Percentiles rank a stretch among this genome's conserved stretches.
phyloP scores from a whole-genome alignment of 1,140 invertebrate species.

The Drosophila dunni region DNA sequence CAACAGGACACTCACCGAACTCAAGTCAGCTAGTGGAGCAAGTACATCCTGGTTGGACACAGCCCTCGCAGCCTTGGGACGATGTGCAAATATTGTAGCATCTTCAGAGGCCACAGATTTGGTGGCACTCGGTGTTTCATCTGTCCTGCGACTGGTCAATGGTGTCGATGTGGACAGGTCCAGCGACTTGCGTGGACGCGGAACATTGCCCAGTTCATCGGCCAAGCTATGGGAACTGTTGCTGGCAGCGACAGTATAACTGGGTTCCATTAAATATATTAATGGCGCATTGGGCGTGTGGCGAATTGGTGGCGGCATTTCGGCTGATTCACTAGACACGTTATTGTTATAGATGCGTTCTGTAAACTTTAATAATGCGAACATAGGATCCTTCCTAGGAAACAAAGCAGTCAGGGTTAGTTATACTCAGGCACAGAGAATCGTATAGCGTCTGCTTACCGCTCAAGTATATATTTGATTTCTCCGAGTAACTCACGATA shows the following conservation, averaged over 20 bases:
- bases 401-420: not conserved
- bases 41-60: not conserved
- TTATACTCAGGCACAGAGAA: not conserved
- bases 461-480: slow-evolving; percentile 43
- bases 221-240: slow-evolving; percentile 15
- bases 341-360: slow-evolving; percentile 52
- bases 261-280: slow-evolving; percentile 1
- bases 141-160: slow-evolving; percentile 42
- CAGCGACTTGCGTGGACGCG: slow-evolving; percentile 29
- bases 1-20: slow-evolving; percentile 43
- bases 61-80: not conserved
- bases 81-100: not conserved
- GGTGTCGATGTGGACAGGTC: slow-evolving; percentile 71
- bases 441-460: slow-evolving; percentile 34
- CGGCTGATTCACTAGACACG: slow-evolving; percentile 3
- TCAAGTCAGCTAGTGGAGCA: slow-evolving; percentile 48
- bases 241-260: slow-evolving; percentile 5
- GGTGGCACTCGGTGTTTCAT: not conserved
- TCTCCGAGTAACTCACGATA: slow-evolving; percentile 51
- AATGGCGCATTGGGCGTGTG: not conserved
- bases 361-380: slow-evolving; percentile 68
- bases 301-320: slow-evolving; percentile 19
- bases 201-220: slow-evolving; percentile 24
- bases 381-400: slow-evolving; percentile 73
- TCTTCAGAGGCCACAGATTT: too few relatives aligned